Percentiles rank a stretch among this genome's conserved stretches.
phyloP scores from a whole-genome alignment of 2,888 invertebrate species.

The Azorinus chamasolen region DNA sequence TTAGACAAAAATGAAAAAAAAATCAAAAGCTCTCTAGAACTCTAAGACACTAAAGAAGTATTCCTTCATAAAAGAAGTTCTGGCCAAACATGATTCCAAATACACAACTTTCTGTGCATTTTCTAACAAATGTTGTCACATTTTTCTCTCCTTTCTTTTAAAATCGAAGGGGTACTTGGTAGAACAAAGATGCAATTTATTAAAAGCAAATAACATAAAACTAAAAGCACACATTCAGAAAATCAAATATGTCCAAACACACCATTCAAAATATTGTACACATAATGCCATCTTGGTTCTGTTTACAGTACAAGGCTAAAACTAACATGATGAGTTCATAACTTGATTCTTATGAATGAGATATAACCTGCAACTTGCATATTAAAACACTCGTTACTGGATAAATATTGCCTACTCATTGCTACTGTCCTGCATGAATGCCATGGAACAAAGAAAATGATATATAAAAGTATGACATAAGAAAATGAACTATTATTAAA shows the following conservation, averaged over 20 bases:
- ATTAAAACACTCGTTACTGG: too few relatives aligned
- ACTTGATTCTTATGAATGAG: too few relatives aligned
- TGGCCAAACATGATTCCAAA: neutral
- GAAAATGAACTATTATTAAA: too few relatives aligned
- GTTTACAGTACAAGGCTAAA: too few relatives aligned
- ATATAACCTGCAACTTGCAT: too few relatives aligned
- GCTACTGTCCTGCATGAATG: too few relatives aligned
- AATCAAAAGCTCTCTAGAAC: slow-evolving; percentile 24
- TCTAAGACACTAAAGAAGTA: slow-evolving; percentile 42
- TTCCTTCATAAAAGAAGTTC: slow-evolving; percentile 20
- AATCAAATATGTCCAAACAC: slow-evolving; percentile 17
- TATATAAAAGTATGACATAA: too few relatives aligned
- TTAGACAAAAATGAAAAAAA: slow-evolving; percentile 37
- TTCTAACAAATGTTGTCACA: too few relatives aligned
- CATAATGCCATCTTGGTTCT: too few relatives aligned
- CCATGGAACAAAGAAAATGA: too few relatives aligned
- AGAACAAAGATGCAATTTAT: neutral
- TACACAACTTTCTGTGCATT: neutral
- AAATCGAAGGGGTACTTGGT: slow-evolving; percentile 46
- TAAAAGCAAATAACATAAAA: slow-evolving; percentile 30
- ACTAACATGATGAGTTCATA: too few relatives aligned
- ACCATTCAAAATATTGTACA: neutral
- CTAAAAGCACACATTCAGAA: slow-evolving; percentile 3
- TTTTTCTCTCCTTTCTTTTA: neutral
- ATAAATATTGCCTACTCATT: too few relatives aligned